Percentiles rank a stretch among this genome's conserved stretches.
Conservation (phyloP, 2,797 vertebrate genomes). For the Triplophysa yarkandensis region DNA sequence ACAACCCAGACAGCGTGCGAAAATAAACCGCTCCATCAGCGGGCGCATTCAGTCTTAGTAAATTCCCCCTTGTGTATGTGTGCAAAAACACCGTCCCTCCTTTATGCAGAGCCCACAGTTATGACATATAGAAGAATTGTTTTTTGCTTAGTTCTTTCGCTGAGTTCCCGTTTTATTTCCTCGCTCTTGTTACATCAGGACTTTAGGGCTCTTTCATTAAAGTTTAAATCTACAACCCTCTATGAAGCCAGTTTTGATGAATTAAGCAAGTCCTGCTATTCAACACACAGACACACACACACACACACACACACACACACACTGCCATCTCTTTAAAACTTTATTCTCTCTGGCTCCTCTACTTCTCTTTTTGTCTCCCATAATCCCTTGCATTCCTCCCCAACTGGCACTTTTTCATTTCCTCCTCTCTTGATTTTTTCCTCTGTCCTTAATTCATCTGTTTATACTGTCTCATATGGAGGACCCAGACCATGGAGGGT, state of each 20-base stretch:
- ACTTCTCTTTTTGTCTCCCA: constrained; percentile 31
- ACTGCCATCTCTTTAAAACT: background rate
- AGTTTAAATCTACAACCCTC: constrained; percentile 73
- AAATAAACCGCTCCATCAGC: constrained; percentile 1
- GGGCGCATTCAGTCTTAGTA: background rate
- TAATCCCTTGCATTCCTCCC: constrained; percentile 44
- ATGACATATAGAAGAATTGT: constrained; percentile 64
- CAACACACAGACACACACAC: constrained; percentile 38
- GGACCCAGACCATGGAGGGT: constrained; percentile 58
- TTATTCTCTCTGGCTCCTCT: background rate
- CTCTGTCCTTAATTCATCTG: constrained; percentile 54
- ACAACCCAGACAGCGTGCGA: background rate
- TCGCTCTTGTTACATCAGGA: constrained; percentile 72
- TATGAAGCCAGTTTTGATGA: constrained; percentile 67
- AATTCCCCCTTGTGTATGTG: background rate
- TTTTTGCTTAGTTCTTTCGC: constrained; percentile 40
- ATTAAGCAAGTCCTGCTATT: constrained; percentile 65
- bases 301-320: constrained; percentile 4
- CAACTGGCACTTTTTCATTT: constrained; percentile 37
- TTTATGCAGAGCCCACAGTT: constrained; percentile 64
- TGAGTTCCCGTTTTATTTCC: constrained; percentile 49
- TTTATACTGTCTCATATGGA: constrained; percentile 56
- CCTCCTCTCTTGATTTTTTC: constrained; percentile 28
- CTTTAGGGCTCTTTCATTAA: constrained; percentile 76
- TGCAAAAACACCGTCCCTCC: constrained; percentile 41